phyloP scores from a whole-genome alignment of 2,113 vertebrate genomes.

The Mionectes macconnelli region DNA sequence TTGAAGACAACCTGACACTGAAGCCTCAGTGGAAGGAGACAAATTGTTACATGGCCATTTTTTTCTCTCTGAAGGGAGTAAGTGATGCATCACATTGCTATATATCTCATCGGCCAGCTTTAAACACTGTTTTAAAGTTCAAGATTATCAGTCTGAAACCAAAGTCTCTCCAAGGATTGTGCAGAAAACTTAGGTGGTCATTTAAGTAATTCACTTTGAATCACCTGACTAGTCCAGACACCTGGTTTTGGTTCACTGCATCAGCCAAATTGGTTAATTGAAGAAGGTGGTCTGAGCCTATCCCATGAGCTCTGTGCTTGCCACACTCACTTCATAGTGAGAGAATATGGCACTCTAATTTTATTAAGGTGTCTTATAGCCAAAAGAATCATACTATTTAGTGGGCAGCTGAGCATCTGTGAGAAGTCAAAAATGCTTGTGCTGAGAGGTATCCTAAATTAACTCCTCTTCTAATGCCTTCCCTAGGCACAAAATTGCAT shows the following conservation, averaged over 20 bases:
- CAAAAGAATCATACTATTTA: neutral
- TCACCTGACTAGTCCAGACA: neutral
- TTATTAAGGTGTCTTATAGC: neutral
- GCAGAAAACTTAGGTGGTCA: neutral
- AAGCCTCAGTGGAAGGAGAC: neutral
- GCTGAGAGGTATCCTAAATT: neutral
- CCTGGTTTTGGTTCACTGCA: accelerated
- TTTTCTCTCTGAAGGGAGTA: neutral
- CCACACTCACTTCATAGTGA: neutral
- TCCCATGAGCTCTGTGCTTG: neutral
- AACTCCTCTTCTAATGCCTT: neutral
- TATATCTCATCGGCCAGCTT: neutral
- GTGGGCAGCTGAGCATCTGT: neutral
- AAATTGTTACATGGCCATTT: neutral
- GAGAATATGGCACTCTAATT: neutral
- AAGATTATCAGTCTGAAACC: neutral
- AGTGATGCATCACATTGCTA: neutral
- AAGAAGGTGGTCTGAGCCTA: neutral
- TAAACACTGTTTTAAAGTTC: neutral
- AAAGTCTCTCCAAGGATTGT: neutral
- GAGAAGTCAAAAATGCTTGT: neutral
- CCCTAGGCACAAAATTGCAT: neutral
- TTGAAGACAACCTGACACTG: neutral
- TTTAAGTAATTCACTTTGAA: neutral
- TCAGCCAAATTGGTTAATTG: neutral